A percentile compares a stretch with the other conserved stretches of the same genome.
Evolutionary conservation across 2,797 vertebrate genomes (phyloP).

Genomic region (Stomatorhinus walkeri): DNA sequence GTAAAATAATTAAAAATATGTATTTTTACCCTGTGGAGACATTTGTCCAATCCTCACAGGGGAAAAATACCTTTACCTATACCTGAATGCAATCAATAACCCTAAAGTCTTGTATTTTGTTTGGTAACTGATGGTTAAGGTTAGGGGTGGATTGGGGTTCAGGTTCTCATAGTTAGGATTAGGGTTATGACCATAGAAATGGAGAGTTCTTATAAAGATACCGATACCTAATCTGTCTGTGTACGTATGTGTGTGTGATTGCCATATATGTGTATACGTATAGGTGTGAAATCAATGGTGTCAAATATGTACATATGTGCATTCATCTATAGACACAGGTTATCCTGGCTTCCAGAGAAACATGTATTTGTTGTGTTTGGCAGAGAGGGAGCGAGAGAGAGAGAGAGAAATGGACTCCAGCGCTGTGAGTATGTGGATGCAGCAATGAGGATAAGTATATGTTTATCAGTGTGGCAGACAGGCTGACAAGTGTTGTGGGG

Average conservation of each 20-base stretch:
- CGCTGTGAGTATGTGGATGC: not conserved
- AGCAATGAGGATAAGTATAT: not conserved
- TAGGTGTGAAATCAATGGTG: not conserved
- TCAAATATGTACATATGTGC: not conserved
- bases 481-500: not conserved
- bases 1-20: too few relatives aligned
- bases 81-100: not conserved
- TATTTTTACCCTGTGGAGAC: not conserved
- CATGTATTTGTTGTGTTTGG: not conserved
- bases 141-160: not conserved
- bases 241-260: not conserved
- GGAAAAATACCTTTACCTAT: not conserved
- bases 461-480: not conserved
- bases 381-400: slow-evolving; percentile 22
- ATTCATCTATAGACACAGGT: not conserved
- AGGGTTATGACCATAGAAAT: not conserved
- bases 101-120: not conserved
- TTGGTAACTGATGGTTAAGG: not conserved
- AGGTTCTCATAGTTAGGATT: not conserved
- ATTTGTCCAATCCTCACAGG: not conserved
- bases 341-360: not conserved
- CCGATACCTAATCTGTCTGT: not conserved
- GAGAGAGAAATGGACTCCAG: not conserved
- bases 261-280: not conserved
- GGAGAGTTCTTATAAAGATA: not conserved